Evolutionary conservation across 2,113 vertebrate species (phyloP), one percentile per base, ranked within the genome.

Genomic region (Telmatochromis sp.): DNA sequence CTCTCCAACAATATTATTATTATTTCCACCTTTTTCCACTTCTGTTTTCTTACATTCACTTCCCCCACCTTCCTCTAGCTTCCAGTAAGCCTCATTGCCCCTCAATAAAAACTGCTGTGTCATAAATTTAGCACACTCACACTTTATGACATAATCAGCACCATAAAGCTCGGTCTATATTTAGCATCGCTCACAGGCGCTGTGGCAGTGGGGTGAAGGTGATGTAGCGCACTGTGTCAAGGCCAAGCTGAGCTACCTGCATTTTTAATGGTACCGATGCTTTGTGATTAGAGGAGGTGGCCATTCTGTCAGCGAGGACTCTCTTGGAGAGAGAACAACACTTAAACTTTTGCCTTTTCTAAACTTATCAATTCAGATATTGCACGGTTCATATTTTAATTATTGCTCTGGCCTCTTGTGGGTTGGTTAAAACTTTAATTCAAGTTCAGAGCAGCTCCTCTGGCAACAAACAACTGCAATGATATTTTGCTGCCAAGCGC

Each of bases 141-240:
- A 55, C 92, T 79, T 91, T 6, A 83, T 82, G 35, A 79, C 23
- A 60, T 40, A 80, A 86, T 73, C 51, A 21, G 37, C 1, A 6
- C 28, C 54, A 86, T 92, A 92, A 90, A 93, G 65, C 23, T 78
- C 35, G 23, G 14, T 37, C 82, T 92, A 89, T 88, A 80, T 94
- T 86, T 91, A 90, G 82, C 63, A 75, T 28, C 9, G 28, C 53
- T 84, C 21, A 26, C 85, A 91, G 28, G 45, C 21, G 8, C 42
- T 51, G 58, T 82, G 42, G 65, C 60, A 37, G 54, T 4, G 5
- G 73, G 73, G 54, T 91, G 75, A 90, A 86, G 81, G 91, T 84
- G 55, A 47, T 81, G 78, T 73, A 86, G 60, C 57, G 21, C 45
- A 53, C 45, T 13, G 55, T 86, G 90, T 89, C 90, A 90, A 90